phyloP scores from a whole-genome alignment of 2,113 vertebrate genomes.

The Archilochus colubris region DNA sequence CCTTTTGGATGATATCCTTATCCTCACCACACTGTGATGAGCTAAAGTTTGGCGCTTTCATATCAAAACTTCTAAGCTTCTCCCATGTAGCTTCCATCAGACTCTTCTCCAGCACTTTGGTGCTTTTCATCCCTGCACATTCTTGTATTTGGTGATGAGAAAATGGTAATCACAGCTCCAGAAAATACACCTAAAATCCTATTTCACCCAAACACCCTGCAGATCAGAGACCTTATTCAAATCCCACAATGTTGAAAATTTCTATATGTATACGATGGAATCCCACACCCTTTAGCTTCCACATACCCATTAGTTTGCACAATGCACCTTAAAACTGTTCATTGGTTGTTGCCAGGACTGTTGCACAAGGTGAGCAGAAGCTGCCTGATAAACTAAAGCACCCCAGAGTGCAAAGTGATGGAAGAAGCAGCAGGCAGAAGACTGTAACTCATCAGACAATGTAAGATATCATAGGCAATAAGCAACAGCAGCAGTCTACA shows the following conservation, averaged over 20 bases:
- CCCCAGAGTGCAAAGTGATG: neutral
- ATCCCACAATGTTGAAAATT: neutral
- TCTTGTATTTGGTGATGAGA: neutral
- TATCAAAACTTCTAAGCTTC: neutral
- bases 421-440: conserved; percentile 31
- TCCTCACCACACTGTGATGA: neutral
- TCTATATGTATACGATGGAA: neutral
- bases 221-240: neutral
- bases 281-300: neutral
- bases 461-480: neutral
- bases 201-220: neutral
- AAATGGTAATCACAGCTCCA: neutral
- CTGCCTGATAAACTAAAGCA: neutral
- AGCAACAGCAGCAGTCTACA: conserved; percentile 16
- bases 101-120: neutral
- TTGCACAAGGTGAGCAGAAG: neutral
- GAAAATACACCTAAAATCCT: neutral
- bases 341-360: accelerated
- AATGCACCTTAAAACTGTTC: neutral
- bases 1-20: neutral
- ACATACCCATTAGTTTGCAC: neutral
- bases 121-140: neutral
- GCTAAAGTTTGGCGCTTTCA: neutral
- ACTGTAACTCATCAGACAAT: neutral
- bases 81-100: neutral